A percentile compares a stretch with the other conserved stretches of the same genome.
Conservation (phyloP, 2,113 vertebrate species). For the Chloroceryle aenea region DNA sequence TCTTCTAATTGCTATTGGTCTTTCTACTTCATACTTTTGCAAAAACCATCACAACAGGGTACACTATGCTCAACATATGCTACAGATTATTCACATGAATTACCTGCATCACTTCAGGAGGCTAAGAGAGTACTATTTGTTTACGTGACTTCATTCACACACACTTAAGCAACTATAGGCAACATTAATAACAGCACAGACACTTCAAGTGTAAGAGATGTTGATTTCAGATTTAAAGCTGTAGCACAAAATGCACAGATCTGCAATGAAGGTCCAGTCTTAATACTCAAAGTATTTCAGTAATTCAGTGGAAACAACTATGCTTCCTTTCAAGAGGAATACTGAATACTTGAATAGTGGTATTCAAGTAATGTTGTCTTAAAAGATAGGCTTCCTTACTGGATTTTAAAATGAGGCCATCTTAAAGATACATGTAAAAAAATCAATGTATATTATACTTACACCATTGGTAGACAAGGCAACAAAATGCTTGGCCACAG, state of each 20-base stretch:
- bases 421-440: neutral
- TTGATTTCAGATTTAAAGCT: neutral
- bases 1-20: neutral
- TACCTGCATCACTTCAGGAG: neutral
- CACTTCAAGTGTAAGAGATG: neutral
- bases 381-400: neutral
- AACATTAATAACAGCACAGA: neutral
- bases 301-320: neutral
- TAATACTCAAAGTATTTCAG: neutral
- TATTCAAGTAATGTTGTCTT: neutral
- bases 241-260: neutral
- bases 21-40: neutral
- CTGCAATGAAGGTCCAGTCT: neutral
- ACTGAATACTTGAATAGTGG: neutral
- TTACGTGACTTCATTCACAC: neutral
- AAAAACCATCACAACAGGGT: neutral
- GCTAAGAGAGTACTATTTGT: neutral
- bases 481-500: constrained; percentile 96
- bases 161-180: neutral
- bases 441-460: constrained; percentile 65
- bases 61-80: neutral
- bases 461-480: constrained; percentile 97
- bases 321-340: neutral
- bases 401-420: neutral
- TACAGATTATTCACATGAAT: neutral